Conservation (phyloP, 2,888 invertebrate genomes). For the Athripsodes cinereus region DNA sequence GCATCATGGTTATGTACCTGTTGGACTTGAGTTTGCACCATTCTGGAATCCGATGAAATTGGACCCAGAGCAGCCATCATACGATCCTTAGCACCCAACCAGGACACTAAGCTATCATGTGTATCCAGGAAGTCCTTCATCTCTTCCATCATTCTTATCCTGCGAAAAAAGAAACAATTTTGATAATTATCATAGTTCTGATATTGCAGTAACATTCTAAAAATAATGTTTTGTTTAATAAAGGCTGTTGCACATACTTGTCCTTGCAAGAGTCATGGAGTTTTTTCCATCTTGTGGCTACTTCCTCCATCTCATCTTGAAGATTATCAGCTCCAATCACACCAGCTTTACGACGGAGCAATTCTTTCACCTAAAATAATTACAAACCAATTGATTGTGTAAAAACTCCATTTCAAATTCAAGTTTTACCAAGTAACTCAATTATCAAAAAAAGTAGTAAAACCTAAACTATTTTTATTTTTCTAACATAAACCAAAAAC, state of each 20-base stretch:
- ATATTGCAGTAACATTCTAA: neutral
- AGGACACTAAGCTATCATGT: constrained; percentile 74
- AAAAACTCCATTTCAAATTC: no score
- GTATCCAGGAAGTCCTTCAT: constrained; percentile 90
- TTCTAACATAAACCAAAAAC: no score
- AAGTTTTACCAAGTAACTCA: no score
- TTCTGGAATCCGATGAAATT: constrained; percentile 90
- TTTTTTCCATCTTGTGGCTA: constrained; percentile 80
- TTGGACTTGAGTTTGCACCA: constrained; percentile 94
- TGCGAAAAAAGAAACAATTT: constrained; percentile 26
- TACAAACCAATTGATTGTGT: no score
- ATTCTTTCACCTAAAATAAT: constrained; percentile 60
- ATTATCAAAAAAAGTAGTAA: no score
- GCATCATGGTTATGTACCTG: constrained; percentile 48
- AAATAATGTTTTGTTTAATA: constrained; percentile 9
- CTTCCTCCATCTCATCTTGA: constrained; percentile 78
- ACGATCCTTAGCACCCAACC: constrained; percentile 89
- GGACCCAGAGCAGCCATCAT: constrained; percentile 95
- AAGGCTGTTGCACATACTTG: constrained; percentile 44
- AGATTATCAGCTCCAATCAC: constrained; percentile 78
- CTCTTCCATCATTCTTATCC: constrained; percentile 73
- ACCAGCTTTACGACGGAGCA: constrained; percentile 77
- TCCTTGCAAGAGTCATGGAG: constrained; percentile 76
- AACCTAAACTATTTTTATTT: no score
- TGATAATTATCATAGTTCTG: neutral